These are phyloP conservation scores for Ceryle rudis DNA, from an alignment of 2,797 vertebrate genomes.

Conservation along the genomic window DNA sequence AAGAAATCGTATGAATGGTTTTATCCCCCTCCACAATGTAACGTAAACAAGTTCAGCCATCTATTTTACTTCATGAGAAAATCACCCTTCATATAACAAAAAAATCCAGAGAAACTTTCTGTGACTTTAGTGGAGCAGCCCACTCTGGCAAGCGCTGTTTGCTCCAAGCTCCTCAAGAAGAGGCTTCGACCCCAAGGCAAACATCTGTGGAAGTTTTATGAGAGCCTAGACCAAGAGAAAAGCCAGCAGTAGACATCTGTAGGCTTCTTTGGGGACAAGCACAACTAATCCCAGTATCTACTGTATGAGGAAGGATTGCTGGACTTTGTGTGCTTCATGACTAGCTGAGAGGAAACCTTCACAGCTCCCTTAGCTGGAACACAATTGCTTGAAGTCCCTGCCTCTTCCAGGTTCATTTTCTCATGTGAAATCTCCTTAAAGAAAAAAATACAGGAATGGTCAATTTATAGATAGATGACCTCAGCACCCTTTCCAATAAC, in stretches of 20 bases:
- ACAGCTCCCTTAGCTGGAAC: neutral
- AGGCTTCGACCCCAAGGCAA: neutral
- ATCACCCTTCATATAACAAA: neutral
- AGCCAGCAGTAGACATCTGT: neutral
- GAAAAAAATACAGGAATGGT: neutral
- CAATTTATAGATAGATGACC: neutral
- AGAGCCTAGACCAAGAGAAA: neutral
- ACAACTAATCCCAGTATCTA: neutral
- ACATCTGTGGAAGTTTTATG: constrained; percentile 19
- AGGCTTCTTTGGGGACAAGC: neutral
- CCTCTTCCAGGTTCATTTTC: neutral
- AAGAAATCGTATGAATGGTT: neutral
- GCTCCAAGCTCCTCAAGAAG: neutral
- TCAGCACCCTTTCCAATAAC: neutral
- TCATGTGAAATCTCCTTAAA: neutral
- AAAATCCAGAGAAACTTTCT: neutral
- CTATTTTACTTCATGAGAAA: constrained; percentile 7
- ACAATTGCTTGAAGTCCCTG: neutral
- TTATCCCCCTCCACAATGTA: neutral
- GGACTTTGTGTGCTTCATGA: neutral
- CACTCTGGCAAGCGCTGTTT: neutral
- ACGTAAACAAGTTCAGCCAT: neutral
- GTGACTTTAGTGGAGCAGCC: neutral
- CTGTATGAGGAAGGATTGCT: neutral
- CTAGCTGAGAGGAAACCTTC: neutral